Evolutionary conservation across 1,140 invertebrate genomes (phyloP).

Genomic region (Seison nebaliae): DNA sequence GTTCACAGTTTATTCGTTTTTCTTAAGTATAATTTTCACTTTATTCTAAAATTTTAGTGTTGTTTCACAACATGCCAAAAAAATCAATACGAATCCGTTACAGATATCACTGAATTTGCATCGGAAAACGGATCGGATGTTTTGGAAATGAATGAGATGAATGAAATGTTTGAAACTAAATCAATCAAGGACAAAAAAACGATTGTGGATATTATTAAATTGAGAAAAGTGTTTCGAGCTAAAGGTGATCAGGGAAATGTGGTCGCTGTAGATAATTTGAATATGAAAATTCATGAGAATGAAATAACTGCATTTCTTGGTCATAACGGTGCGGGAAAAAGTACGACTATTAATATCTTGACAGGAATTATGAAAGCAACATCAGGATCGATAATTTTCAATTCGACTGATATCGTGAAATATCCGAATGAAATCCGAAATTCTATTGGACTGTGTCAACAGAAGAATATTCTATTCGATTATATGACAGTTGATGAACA

Average conservation of each 20-base stretch:
- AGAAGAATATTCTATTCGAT: conserved; percentile 25
- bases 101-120: background rate
- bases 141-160: conserved; percentile 6
- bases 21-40: background rate
- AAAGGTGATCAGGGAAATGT: conserved; percentile 2
- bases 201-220: conserved; percentile 8
- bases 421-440: conserved; percentile 17
- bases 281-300: conserved; percentile 30
- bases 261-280: conserved; percentile 9
- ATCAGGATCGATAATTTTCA: conserved; percentile 20
- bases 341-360: conserved; percentile 27
- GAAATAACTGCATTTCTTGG: conserved; percentile 60
- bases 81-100: background rate
- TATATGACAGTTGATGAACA: conserved; percentile 22
- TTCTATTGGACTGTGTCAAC: conserved; percentile 23
- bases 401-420: conserved; percentile 19
- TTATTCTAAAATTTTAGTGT: conserved; percentile 7
- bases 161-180: conserved; percentile 7
- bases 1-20: background rate
- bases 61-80: too few relatives aligned
- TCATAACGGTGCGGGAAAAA: conserved; percentile 49
- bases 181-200: background rate
- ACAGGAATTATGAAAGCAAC: conserved; percentile 25
- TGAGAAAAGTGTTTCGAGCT: conserved; percentile 6
- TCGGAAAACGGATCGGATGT: conserved; percentile 3